Evolutionary conservation across 1,140 invertebrate species (phyloP), one percentile per base, ranked within the genome.

Genomic region (Chymomyza costata): DNA sequence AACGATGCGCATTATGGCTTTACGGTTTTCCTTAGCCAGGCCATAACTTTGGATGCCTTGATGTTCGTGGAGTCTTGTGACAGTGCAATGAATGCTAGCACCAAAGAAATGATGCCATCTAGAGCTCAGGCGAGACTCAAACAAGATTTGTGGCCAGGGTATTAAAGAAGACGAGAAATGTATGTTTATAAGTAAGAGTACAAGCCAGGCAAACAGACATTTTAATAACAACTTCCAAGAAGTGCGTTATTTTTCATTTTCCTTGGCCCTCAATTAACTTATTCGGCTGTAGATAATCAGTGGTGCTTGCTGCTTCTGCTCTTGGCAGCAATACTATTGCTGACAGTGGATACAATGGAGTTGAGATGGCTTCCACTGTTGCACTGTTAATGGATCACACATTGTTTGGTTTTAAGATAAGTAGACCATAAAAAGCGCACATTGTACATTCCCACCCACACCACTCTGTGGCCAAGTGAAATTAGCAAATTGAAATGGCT

Each of bases 1-100:
- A 78, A 78, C 80, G 73, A 78, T 80, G 73, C 73, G 73, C 67
- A 63, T 78, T 78, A 78, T 80, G 73, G 73, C 63, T 66, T 70
- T 56, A 58, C 58, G 66, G 60, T 59, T 55, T n/a, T 31, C 31
- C 48, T 56, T 53, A 44, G 47, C 48, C 44, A 40, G 52, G 65
- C 65, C 69, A 78, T 76, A 78, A 80, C 74, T 78, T 71, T 73
- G 73, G 67, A 80, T 80, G 70, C 38, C 19, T 44, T 35, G 35
- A 35, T 40, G n/a, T n/a, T n/a, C n/a, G n/a, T n/a, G n/a, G 15
- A 31, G 58, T 48, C 59, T 28, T 28, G 15, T n/a, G 59, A 49
- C 65, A 70, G 59, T 64, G 65, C 64, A 53, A 34, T 10, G 11
- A 3, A 3, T 10, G 10, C 10, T 10, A 3, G 13, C 32, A 61